Evolutionary conservation across 2,113 vertebrate genomes (phyloP).

Genomic region (Gallinago paraguaiae): DNA sequence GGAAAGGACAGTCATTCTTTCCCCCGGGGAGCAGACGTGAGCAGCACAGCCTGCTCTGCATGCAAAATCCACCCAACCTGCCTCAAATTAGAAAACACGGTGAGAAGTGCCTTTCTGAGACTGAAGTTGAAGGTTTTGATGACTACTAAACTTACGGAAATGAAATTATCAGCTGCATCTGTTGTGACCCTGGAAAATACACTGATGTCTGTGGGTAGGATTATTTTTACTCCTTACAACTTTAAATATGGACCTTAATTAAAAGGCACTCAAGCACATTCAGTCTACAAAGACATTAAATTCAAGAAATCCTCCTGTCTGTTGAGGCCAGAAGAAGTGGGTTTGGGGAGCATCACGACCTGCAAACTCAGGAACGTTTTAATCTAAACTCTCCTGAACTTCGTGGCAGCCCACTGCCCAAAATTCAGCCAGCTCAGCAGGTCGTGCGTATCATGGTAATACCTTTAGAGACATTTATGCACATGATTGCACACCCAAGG

Average conservation of each 20-base stretch:
- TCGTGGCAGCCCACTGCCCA: background rate
- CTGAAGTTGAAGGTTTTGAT: background rate
- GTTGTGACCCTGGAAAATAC: background rate
- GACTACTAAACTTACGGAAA: background rate
- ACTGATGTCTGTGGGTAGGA: background rate
- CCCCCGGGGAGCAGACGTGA: accelerated
- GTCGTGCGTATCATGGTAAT: accelerated
- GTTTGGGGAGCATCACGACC: background rate
- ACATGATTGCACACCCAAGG: background rate
- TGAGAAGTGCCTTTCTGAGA: background rate
- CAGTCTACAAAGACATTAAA: background rate
- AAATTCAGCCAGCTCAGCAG: background rate
- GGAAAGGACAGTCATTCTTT: background rate
- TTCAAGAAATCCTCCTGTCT: background rate
- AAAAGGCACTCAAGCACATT: background rate
- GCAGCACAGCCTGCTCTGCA: background rate
- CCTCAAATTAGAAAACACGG: background rate
- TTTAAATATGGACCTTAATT: background rate
- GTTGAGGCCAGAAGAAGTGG: background rate
- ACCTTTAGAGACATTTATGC: background rate
- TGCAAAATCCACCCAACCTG: accelerated
- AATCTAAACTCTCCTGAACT: background rate
- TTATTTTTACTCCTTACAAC: background rate
- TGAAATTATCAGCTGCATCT: background rate
- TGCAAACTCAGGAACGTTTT: background rate